phyloP scores from a whole-genome alignment of 2,888 invertebrate genomes.

The Endotricha flammealis region DNA sequence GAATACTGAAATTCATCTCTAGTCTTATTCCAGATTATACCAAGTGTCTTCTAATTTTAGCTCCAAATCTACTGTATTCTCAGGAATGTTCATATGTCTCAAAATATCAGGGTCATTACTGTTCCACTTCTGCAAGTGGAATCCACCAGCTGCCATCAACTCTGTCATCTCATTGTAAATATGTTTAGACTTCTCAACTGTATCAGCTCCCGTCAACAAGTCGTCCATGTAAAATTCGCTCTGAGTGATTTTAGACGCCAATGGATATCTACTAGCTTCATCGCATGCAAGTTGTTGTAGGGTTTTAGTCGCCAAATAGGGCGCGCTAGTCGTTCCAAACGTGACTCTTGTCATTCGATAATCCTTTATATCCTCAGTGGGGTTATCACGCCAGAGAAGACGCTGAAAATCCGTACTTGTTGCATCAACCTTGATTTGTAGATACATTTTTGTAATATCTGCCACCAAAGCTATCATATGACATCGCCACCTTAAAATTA shows the following conservation, averaged over 20 bases:
- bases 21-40: too few species aligned
- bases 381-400: conserved; percentile 13
- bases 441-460: conserved; percentile 29
- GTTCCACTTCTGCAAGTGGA: conserved; percentile 2
- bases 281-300: conserved; percentile 4
- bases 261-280: not conserved
- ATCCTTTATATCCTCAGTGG: conserved; percentile 1
- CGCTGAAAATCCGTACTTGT: conserved; percentile 12
- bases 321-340: conserved; percentile 10
- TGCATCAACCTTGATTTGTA: conserved; percentile 10
- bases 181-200: not conserved
- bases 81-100: too few species aligned
- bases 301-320: conserved; percentile 4
- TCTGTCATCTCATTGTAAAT: conserved; percentile 1
- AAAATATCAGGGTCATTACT: not conserved
- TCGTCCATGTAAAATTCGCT: too few species aligned
- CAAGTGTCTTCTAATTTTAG: too few species aligned
- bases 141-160: conserved; percentile 2
- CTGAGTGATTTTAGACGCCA: not conserved
- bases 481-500: conserved; percentile 19
- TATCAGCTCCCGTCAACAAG: not conserved
- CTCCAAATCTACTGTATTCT: too few species aligned
- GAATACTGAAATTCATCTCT: conserved; percentile 12
- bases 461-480: conserved; percentile 12
- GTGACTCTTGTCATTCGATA: conserved; percentile 9